phyloP scores from a whole-genome alignment of 2,113 vertebrate species.

The Lichenostomus cassidix region DNA sequence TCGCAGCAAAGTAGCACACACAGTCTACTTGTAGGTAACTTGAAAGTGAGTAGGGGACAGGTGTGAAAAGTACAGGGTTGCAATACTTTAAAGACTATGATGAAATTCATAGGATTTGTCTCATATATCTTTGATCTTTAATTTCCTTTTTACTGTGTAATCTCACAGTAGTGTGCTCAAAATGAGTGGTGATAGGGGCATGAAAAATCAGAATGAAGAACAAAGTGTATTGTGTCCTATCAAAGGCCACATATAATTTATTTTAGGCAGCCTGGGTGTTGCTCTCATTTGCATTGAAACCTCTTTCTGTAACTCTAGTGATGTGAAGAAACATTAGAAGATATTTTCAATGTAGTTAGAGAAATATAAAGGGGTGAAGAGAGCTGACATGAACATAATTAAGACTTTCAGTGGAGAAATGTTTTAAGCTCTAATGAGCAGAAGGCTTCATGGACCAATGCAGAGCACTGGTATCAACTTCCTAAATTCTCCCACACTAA shows the following conservation, averaged over 20 bases:
- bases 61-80: neutral
- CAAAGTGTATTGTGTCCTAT: neutral
- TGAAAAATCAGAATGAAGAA: neutral
- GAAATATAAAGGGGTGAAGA: neutral
- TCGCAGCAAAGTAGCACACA: accelerated
- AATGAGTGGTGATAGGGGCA: neutral
- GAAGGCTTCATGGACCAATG: neutral
- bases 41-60: neutral
- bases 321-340: neutral
- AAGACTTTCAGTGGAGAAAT: neutral
- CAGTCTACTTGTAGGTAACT: neutral
- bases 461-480: neutral
- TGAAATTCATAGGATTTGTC: neutral
- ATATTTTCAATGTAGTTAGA: neutral
- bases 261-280: neutral
- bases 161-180: neutral
- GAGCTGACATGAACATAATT: neutral
- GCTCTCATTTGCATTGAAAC: neutral
- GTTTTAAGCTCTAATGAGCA: neutral
- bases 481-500: neutral
- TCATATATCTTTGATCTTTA: conserved; percentile 7
- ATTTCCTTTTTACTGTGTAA: neutral
- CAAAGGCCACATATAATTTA: neutral
- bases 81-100: neutral
- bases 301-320: neutral